Percentiles rank a stretch among this genome's conserved stretches.
These are phyloP conservation scores for Popillia japonica DNA, from an alignment of 1,140 invertebrate genomes.

Conservation along the genomic window DNA sequence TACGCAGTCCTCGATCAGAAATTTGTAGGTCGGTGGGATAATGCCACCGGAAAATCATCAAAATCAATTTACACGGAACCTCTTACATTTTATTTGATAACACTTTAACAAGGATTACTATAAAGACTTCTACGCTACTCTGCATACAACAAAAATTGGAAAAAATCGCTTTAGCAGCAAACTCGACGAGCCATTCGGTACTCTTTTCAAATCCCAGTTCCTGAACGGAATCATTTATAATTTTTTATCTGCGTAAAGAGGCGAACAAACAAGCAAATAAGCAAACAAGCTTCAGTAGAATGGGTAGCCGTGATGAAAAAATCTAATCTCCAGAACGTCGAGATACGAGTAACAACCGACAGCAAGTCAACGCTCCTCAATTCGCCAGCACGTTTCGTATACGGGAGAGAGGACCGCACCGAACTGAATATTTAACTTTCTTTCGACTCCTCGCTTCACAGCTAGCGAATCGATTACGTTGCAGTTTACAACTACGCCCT, in stretches of 20 bases:
- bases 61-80: too few relatives aligned
- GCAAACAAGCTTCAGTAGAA: background rate
- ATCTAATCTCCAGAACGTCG: constrained; percentile 20
- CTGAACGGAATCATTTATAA: constrained; percentile 12
- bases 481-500: constrained; percentile 2
- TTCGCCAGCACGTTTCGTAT: background rate
- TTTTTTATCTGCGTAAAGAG: background rate
- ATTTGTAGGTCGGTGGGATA: too few relatives aligned
- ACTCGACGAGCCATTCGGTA: too few relatives aligned
- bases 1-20: too few relatives aligned
- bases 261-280: constrained; percentile 9
- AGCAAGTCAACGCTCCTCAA: background rate
- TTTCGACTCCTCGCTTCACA: background rate
- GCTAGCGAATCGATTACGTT: constrained; percentile 23
- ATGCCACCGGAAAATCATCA: too few relatives aligned
- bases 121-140: too few relatives aligned
- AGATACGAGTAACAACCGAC: background rate
- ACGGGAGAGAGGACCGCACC: background rate
- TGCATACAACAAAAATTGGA: too few relatives aligned
- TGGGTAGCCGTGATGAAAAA: background rate
- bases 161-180: too few relatives aligned
- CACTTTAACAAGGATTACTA: too few relatives aligned
- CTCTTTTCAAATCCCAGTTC: background rate
- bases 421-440: constrained; percentile 24
- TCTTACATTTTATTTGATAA: too few relatives aligned